A percentile compares a stretch with the other conserved stretches of the same genome.
Evolutionary conservation across 2,888 invertebrate genomes (phyloP).

Genomic region (Sthenelais limicola): DNA sequence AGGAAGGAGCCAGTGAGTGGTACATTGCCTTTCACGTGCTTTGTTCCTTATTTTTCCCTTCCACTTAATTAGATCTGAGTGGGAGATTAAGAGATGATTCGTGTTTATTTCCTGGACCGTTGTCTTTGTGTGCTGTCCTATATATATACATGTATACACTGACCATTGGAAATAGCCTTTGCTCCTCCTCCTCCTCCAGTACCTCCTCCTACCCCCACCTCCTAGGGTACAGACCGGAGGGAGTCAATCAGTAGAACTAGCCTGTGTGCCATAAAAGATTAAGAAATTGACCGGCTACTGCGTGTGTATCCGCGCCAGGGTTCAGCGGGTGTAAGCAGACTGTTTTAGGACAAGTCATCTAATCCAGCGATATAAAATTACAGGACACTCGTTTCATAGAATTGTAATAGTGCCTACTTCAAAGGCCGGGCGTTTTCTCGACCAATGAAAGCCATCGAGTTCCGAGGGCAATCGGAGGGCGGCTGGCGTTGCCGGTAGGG

Average conservation of each 20-base stretch:
- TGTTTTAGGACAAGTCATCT: constrained; percentile 34
- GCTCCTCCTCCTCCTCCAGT: too few relatives aligned
- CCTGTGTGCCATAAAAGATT: constrained; percentile 32
- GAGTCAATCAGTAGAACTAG: constrained; percentile 25
- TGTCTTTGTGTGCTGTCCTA: too few relatives aligned
- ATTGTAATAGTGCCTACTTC: constrained; percentile 27
- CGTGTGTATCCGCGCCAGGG: constrained; percentile 17
- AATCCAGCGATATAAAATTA: constrained; percentile 34
- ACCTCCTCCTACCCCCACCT: too few relatives aligned
- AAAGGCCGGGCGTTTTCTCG: constrained; percentile 9
- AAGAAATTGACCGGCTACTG: constrained; percentile 25
- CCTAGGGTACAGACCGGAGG: too few relatives aligned
- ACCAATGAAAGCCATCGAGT: not conserved
- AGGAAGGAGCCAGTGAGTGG: too few relatives aligned
- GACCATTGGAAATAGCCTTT: too few relatives aligned
- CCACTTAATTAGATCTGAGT: too few relatives aligned
- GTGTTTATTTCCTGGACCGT: too few relatives aligned
- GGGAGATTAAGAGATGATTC: too few relatives aligned
- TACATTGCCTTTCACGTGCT: too few relatives aligned
- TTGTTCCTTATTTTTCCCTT: too few relatives aligned
- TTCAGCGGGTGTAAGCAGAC: constrained; percentile 9
- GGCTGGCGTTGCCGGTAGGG: constrained; percentile 7
- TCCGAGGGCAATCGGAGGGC: not conserved
- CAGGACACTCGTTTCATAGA: constrained; percentile 28
- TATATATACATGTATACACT: too few relatives aligned